Evolutionary conservation across 2,888 invertebrate genomes (phyloP).

Genomic region (Amphipoea lucens): DNA sequence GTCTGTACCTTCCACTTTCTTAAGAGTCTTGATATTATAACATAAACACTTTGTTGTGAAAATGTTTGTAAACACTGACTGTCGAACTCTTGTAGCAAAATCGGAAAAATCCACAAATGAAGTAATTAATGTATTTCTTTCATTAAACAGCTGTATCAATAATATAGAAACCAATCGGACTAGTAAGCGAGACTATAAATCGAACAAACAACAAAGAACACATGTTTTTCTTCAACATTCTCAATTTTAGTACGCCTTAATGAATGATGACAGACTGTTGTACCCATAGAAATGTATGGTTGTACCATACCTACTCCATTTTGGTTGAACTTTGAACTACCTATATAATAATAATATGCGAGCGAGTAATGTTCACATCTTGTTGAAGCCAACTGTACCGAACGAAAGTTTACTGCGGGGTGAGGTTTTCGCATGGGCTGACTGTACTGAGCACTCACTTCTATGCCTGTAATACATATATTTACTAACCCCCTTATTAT

Average conservation of each 20-base stretch:
- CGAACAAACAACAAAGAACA: not conserved
- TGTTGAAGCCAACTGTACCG: slow-evolving; percentile 49
- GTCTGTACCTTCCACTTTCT: not conserved
- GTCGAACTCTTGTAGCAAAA: not conserved
- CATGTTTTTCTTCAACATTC: slow-evolving; percentile 1
- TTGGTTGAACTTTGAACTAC: slow-evolving; percentile 35
- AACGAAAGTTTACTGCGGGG: slow-evolving; percentile 43
- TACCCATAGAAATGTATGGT: too few species aligned
- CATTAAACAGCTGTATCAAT: slow-evolving; percentile 12
- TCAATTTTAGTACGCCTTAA: not conserved
- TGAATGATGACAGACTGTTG: not conserved
- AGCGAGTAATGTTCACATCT: slow-evolving; percentile 39
- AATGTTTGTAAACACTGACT: slow-evolving; percentile 1
- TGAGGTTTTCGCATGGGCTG: slow-evolving; percentile 50
- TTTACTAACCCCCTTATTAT: not conserved
- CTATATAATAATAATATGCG: not conserved
- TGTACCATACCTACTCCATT: not conserved
- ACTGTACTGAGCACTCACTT: not conserved
- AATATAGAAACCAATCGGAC: slow-evolving; percentile 5
- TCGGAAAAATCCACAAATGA: not conserved
- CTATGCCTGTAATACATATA: not conserved
- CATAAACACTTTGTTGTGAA: not conserved
- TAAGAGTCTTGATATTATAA: not conserved
- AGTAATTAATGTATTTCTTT: not conserved
- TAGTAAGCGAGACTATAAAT: not conserved